Evolutionary conservation across 2,888 invertebrate species (phyloP), one percentile per base, ranked within the genome.

Genomic region (Molorchus minor): DNA sequence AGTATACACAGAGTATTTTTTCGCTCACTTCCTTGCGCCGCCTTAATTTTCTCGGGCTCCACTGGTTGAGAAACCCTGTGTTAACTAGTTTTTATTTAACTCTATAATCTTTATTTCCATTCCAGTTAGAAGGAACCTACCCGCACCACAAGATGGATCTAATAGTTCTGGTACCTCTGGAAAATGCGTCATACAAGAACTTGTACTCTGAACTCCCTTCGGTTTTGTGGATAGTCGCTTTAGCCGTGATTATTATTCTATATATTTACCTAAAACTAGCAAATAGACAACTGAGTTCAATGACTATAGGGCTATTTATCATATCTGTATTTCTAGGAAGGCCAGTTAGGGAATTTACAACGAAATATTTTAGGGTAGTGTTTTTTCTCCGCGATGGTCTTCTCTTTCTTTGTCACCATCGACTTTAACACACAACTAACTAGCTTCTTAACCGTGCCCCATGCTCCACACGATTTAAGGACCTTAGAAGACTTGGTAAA

Each of bases 81-180:
- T n/a, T n/a, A n/a, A 25, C 25, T 25, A 8, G 8, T 3, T 25
- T 3, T 25, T 25, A 5, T 5, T 5, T 5, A 25, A 25, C n/a
- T 3, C 5, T n/a, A 33, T 10, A 3, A 7, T n/a, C 3, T 7
- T n/a, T 10, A 10, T 29, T 7, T 10, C 2, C 17, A 8, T 36
- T 52, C 10, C 17, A 52, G 52, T 16, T 17, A 2, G 52, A 52
- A 5, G 3, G 10, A 8, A 52, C 41, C 4, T 52, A 41, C 25
- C 30, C 41, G 8, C 29, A 41, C 13, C 17, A 25, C 8, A 52
- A 30, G 12, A 41, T 19, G 10, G 52, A 52, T 13, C 25, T 52
- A 19, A 20, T 30, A 3, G 52, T 52, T 2, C 16, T 52, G 30
- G 30, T 52, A 10, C 52, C 52, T 2, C 15, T 52, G 2, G 12